These are phyloP conservation scores for Todus mexicanus DNA, from an alignment of 2,797 vertebrate species.

Conservation along the genomic window DNA sequence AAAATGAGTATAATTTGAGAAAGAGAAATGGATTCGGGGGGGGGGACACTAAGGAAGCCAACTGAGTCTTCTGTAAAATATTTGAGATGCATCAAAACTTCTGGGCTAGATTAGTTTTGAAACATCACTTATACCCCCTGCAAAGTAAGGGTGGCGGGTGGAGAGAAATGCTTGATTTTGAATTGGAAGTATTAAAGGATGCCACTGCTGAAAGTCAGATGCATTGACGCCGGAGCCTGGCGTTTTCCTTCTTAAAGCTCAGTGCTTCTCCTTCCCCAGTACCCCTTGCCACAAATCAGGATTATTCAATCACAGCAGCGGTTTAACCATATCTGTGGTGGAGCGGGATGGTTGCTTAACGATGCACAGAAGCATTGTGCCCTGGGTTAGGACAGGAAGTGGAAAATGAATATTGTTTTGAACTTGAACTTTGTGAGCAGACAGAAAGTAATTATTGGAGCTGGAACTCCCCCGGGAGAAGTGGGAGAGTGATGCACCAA, in stretches of 20 bases:
- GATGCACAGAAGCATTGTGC: neutral
- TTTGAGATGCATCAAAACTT: neutral
- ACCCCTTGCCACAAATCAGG: neutral
- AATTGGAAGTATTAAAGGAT: neutral
- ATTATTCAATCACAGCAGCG: neutral
- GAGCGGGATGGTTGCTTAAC: neutral
- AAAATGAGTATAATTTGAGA: conserved; percentile 11
- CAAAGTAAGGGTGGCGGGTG: neutral
- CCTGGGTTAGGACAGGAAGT: conserved; percentile 37
- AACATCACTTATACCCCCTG: neutral
- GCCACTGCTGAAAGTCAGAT: neutral
- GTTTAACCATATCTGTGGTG: neutral
- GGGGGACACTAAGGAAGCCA: neutral
- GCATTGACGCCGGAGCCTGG: neutral
- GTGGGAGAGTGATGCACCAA: neutral
- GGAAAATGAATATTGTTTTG: conserved; percentile 57
- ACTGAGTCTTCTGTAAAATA: neutral
- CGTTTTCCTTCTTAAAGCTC: neutral
- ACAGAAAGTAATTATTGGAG: conserved; percentile 28
- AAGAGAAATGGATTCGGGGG: neutral
- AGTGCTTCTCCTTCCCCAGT: neutral
- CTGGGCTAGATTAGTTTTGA: neutral
- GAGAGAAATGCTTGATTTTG: neutral
- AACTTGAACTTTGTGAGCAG: conserved; percentile 48
- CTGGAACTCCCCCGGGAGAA: neutral